Conservation (phyloP, 1,140 invertebrate genomes). For the Heliconius melpomene region DNA sequence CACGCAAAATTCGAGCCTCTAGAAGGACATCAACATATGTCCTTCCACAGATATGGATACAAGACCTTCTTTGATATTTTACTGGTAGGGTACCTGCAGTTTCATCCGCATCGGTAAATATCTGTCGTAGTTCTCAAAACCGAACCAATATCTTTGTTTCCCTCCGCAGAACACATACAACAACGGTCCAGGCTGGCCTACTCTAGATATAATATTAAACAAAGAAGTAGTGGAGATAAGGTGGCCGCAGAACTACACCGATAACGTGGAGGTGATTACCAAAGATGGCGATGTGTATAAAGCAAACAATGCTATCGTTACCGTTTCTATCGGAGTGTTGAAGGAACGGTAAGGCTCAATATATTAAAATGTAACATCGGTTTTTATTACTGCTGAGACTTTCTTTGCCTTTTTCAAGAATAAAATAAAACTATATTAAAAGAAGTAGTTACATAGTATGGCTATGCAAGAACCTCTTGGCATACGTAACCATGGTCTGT, state of each 20-base stretch:
- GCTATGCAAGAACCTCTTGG: too few relatives aligned
- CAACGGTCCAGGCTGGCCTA: background rate
- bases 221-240: constrained; percentile 56
- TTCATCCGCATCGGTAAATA: too few relatives aligned
- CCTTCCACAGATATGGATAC: constrained; percentile 64
- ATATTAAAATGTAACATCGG: too few relatives aligned
- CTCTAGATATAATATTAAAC: constrained; percentile 49
- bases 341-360: constrained; percentile 78
- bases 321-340: constrained; percentile 72
- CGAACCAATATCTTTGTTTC: background rate
- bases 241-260: constrained; percentile 46
- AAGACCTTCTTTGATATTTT: constrained; percentile 66
- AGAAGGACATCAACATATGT: constrained; percentile 54
- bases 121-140: too few relatives aligned
- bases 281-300: constrained; percentile 80
- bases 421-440: too few relatives aligned
- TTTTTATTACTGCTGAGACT: too few relatives aligned
- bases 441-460: too few relatives aligned
- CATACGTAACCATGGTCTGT: too few relatives aligned
- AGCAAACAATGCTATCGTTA: constrained; percentile 84
- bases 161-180: constrained; percentile 50
- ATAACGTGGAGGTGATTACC: constrained; percentile 70
- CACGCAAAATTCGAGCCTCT: constrained; percentile 44
- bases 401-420: too few relatives aligned
- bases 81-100: constrained; percentile 47